Base-by-base conservation (phyloP, 1,140 invertebrate species). In the Pteromalus puparum region DNA sequence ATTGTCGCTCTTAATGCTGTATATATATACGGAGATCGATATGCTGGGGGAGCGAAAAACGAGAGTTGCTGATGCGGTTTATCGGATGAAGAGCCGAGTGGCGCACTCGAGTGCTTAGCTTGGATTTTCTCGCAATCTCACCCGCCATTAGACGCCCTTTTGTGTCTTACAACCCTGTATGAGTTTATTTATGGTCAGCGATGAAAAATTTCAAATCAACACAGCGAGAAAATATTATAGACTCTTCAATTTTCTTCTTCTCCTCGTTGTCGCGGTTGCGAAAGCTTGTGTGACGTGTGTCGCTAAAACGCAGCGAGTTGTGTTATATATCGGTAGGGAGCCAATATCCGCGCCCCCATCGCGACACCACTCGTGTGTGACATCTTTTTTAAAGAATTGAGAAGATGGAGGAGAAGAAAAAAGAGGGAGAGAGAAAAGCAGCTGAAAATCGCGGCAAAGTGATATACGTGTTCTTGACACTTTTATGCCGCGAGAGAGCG, bases 401-500 rank as follows among this genome's bases (percentile, higher is more conserved):
- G 30, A 65, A n/a, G 67, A 78, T 13, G 12, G 46, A 74, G 21
- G 28, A 42, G 24, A 24, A 38, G 18, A 21, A 75, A 38, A 73
- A 53, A 72, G 12, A 24, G 34, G 13, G 80, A 80, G 76, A 26
- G 68, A 13, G n/a, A 30, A 84, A 81, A 76, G 72, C 70, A 46
- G 65, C 38, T 42, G 77, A 48, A 74, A 42, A 26, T 53, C 65
- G 88, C 88, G 87, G 85, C 87, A 85, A 86, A 87, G 87, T 88
- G 89, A 91, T 91, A 91, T 91, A 90, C 89, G 89, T 92, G 91
- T 91, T 92, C 81, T 88, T 92, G 91, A 92, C 91, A 91, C 89
- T 91, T 91, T 89, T 90, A 88, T 89, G 89, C n/a, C 24, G 30
- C 30, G 30, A 0, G 30, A 2, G 30, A n/a, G 75, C 67, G 10